Evolutionary conservation across 2,888 invertebrate genomes (phyloP), one percentile per base, ranked within the genome.

Genomic region (Xanthorhoe designata): DNA sequence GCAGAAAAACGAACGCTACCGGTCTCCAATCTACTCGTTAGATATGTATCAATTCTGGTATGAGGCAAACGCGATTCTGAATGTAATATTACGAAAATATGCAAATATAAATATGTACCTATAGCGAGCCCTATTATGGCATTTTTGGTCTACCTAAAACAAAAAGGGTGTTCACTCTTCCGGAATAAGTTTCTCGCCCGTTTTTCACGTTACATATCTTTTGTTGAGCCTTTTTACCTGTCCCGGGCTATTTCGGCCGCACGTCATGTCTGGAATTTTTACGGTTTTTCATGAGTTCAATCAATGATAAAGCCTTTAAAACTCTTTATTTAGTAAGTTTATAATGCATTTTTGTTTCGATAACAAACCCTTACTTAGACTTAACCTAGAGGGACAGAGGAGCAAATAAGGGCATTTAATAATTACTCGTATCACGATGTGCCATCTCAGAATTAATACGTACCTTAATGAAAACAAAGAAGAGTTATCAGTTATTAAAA

Each of bases 161-260:
- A 79, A 80, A 71, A 68, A 79, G 75, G 75, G 75, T 74, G 78
- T 71, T 76, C 80, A 72, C 69, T 78, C 74, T 78, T 73, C 73
- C 78, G 79, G 70, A 78, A 81, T 78, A 78, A 75, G 69, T 79
- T 81, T 78, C 70, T 77, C 63, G 71, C 75, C 70, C 76, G 73
- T 71, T 75, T 81, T 78, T 69, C 74, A 66, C 74, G 74, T 73
- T 69, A 73, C 70, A 66, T 74, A 74, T 76, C 70, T 78, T 79
- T 77, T 75, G 70, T 67, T 56, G 63, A 61, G 69, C 51, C 67
- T 70, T 64, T 70, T 59, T 68, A 62, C 62, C 64, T 62, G 69
- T 67, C 58, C 54, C 51, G 19, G 57, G 58, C 55, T 57, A 65
- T 70, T 66, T 70, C 59, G 69, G 47, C 42, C 9, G 7, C 35